Conservation (phyloP, 2,888 invertebrate genomes). For the Linyphia triangularis region DNA sequence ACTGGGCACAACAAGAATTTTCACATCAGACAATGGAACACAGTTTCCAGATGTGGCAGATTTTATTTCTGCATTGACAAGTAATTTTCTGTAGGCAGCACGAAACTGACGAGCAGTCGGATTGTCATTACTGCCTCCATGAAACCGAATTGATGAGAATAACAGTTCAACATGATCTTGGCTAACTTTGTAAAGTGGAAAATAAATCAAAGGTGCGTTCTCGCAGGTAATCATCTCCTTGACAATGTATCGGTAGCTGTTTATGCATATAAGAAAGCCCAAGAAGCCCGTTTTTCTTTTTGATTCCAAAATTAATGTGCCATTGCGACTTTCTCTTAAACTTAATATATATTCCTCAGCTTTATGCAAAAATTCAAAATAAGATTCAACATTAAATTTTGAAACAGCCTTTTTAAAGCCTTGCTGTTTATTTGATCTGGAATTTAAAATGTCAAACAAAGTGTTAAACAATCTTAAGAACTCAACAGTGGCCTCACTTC, state of each 20-base stretch:
- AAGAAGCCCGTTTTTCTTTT: conserved; percentile 21
- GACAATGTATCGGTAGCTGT: background rate
- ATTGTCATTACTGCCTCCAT: conserved; percentile 74
- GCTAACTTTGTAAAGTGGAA: conserved; percentile 67
- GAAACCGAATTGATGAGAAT: conserved; percentile 58
- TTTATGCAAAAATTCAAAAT: too few species aligned
- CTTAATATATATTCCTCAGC: background rate
- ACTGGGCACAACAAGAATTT: background rate
- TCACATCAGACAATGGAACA: background rate
- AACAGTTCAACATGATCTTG: conserved; percentile 75
- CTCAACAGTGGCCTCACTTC: background rate
- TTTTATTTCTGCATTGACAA: conserved; percentile 22
- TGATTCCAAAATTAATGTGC: background rate
- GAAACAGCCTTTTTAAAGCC: conserved; percentile 1
- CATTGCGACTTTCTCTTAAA: conserved; percentile 1
- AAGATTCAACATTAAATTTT: background rate
- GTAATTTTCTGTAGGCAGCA: conserved; percentile 29
- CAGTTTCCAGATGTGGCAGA: conserved; percentile 18
- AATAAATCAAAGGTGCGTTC: background rate
- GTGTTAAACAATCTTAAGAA: background rate
- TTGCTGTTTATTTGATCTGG: background rate
- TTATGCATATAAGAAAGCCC: background rate
- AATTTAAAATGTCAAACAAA: conserved; percentile 17
- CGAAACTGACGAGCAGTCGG: conserved; percentile 59
- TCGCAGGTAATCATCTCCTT: background rate